Evolutionary conservation across 1,140 invertebrate species (phyloP).

Genomic region (Copidosoma floridanum): DNA sequence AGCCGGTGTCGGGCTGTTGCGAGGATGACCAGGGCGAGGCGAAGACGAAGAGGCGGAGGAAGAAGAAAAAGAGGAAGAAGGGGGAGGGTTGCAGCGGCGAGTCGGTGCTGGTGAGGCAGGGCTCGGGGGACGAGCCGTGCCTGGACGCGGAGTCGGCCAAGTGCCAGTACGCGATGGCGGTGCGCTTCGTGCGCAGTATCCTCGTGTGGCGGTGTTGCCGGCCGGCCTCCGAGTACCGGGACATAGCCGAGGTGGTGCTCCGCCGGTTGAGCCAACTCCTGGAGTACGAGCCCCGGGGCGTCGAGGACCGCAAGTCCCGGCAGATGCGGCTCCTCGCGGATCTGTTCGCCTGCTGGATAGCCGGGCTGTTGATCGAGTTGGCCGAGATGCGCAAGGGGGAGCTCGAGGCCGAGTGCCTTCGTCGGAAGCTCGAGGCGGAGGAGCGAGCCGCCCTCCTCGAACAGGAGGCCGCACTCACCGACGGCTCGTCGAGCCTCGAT

Average conservation of each 20-base stretch:
- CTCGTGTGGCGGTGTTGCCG: slow-evolving; percentile 38
- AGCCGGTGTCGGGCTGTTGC: too few species aligned
- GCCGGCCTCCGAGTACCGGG: slow-evolving; percentile 40
- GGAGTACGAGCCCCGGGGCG: slow-evolving; percentile 32
- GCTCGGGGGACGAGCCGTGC: not conserved
- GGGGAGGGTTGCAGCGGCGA: not conserved
- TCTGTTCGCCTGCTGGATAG: slow-evolving; percentile 46
- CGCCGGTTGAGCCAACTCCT: slow-evolving; percentile 34
- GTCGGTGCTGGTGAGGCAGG: not conserved
- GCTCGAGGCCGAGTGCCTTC: slow-evolving; percentile 30
- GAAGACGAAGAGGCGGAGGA: not conserved
- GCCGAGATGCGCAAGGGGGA: slow-evolving; percentile 33
- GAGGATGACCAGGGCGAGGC: too few species aligned
- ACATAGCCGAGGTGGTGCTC: slow-evolving; percentile 43
- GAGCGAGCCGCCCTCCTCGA: slow-evolving; percentile 13
- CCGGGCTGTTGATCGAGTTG: slow-evolving; percentile 42
- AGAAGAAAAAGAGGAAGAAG: not conserved
- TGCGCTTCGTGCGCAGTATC: slow-evolving; percentile 46
- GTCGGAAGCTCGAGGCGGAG: slow-evolving; percentile 18
- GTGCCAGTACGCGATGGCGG: slow-evolving; percentile 45
- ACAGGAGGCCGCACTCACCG: too few species aligned
- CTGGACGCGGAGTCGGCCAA: slow-evolving; percentile 31
- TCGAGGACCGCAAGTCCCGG: slow-evolving; percentile 42
- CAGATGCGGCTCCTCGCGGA: slow-evolving; percentile 49
- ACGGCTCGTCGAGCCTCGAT: slow-evolving; percentile 1